These are phyloP conservation scores for Delia radicum DNA, from an alignment of 1,140 invertebrate species.

Conservation along the genomic window DNA sequence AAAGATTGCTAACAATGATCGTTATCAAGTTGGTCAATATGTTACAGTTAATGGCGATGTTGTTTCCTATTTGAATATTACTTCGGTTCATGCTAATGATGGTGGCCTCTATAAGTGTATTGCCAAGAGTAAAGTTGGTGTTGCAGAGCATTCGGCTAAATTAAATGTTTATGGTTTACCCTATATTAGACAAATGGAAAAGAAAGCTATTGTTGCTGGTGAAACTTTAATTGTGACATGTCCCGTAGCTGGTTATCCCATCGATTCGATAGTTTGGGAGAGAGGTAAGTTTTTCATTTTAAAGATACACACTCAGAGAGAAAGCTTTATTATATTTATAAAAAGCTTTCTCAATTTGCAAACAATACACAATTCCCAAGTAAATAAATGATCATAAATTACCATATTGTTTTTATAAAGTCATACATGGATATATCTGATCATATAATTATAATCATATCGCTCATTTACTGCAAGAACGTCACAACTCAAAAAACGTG, in stretches of 20 bases:
- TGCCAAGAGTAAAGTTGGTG: slow-evolving; percentile 88
- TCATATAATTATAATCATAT: no score
- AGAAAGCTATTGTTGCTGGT: slow-evolving; percentile 88
- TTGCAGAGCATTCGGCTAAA: slow-evolving; percentile 80
- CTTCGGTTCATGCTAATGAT: slow-evolving; percentile 87
- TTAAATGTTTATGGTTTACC: slow-evolving; percentile 91
- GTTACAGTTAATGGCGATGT: slow-evolving; percentile 87
- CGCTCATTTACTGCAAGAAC: no score
- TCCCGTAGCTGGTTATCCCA: slow-evolving; percentile 92
- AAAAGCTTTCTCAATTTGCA: no score
- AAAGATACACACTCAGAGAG: no score
- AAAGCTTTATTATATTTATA: no score
- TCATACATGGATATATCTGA: no score
- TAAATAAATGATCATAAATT: no score
- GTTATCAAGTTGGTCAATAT: slow-evolving; percentile 79
- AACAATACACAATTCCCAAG: no score
- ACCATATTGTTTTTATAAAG: no score
- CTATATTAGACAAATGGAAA: slow-evolving; percentile 88
- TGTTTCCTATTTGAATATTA: slow-evolving; percentile 91
- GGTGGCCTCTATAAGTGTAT: slow-evolving; percentile 91
- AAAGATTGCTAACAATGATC: slow-evolving; percentile 77
- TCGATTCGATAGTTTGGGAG: slow-evolving; percentile 92
- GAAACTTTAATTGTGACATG: slow-evolving; percentile 86
- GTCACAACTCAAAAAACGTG: no score
- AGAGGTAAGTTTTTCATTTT: slow-evolving; percentile 60